Conservation (phyloP, 2,113 vertebrate species). For the Percopsis transmontana region DNA sequence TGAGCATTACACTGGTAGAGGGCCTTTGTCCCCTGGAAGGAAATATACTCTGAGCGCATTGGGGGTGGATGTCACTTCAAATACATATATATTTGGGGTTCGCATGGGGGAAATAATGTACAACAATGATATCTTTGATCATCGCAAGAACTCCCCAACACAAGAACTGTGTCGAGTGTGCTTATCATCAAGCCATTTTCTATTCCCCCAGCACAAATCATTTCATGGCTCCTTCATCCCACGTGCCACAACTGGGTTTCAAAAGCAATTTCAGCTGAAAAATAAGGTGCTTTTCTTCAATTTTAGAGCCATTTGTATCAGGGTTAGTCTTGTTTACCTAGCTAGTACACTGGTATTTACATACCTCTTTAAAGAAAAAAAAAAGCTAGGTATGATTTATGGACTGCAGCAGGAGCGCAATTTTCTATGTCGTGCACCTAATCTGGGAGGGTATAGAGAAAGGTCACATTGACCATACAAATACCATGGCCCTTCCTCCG, state of each 20-base stretch:
- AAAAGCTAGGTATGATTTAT: conserved; percentile 98
- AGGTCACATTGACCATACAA: conserved; percentile 95
- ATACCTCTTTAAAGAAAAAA: conserved; percentile 98
- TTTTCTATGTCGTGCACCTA: conserved; percentile 98
- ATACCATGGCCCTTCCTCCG: conserved; percentile 92
- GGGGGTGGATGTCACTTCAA: conserved; percentile 83
- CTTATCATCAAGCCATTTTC: conserved; percentile 94
- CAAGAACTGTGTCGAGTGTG: conserved; percentile 86
- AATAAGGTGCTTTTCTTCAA: conserved; percentile 99
- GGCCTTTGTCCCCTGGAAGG: conserved; percentile 65
- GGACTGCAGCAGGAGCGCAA: conserved; percentile 95
- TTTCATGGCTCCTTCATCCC: conserved; percentile 90
- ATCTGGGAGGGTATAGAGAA: conserved; percentile 94
- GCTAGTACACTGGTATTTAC: conserved; percentile 99
- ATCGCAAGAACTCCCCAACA: conserved; percentile 83
- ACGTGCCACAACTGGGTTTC: conserved; percentile 89
- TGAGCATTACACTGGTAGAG: conserved; percentile 30
- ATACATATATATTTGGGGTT: conserved; percentile 83
- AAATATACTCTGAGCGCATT: conserved; percentile 64
- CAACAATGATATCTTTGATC: conserved; percentile 95
- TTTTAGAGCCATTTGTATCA: conserved; percentile 97
- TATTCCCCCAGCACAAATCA: conserved; percentile 90
- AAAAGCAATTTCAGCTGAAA: conserved; percentile 99
- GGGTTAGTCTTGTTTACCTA: conserved; percentile 99
- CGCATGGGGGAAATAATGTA: conserved; percentile 84